Percentiles rank a stretch among this genome's conserved stretches.
Evolutionary conservation across 2,113 vertebrate species (phyloP).

Genomic region (Dolichallabes microphthalmus): DNA sequence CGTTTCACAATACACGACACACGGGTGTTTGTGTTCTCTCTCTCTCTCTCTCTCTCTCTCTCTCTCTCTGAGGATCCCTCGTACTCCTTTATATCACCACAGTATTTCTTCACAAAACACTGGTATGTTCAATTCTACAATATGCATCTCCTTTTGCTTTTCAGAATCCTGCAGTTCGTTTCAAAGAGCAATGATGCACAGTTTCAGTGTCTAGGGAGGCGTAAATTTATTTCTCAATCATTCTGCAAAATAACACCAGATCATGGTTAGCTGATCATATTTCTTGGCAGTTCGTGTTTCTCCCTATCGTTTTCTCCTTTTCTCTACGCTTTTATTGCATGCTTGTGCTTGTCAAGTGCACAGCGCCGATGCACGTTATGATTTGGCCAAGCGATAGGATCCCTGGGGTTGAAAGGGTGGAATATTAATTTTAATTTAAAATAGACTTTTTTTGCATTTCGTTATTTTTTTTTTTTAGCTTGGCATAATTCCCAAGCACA

Average conservation of each 20-base stretch:
- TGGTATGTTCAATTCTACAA: not conserved
- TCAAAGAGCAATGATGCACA: not conserved
- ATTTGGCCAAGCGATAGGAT: not conserved
- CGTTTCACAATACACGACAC: not conserved
- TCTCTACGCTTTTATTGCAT: not conserved
- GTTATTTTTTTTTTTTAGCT: not conserved
- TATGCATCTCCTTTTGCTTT: not conserved
- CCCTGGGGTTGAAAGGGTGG: not conserved
- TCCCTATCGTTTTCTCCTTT: not conserved
- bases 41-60: not conserved
- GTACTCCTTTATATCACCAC: not conserved
- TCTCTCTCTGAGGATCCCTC: not conserved
- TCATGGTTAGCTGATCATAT: not conserved
- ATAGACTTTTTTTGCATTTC: not conserved
- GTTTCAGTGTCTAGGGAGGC: not conserved
- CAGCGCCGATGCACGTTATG: not conserved
- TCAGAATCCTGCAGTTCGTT: not conserved
- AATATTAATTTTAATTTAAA: not conserved
- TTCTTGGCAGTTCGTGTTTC: not conserved
- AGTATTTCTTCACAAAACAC: not conserved
- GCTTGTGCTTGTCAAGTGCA: not conserved
- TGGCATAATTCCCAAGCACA: not conserved
- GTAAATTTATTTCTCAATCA: not conserved
- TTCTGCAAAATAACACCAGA: not conserved
- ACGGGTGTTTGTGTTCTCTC: not conserved